phyloP scores from a whole-genome alignment of 2,113 vertebrate genomes.

The Phyllopteryx taeniolatus region DNA sequence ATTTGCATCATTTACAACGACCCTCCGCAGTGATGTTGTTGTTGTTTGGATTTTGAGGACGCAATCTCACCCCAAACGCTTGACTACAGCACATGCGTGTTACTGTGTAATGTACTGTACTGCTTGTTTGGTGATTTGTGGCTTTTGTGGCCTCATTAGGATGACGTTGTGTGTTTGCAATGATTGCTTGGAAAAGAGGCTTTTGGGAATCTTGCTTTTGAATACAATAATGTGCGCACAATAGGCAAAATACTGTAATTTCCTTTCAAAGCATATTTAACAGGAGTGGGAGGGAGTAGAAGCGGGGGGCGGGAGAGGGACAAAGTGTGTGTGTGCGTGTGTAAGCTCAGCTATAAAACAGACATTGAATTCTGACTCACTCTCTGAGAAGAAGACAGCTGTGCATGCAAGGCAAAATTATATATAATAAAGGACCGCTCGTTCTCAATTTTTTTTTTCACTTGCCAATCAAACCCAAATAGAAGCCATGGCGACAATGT shows the following conservation, averaged over 20 bases:
- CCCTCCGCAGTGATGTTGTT: not conserved
- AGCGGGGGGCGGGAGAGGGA: constrained; percentile 11
- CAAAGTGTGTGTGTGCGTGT: not conserved
- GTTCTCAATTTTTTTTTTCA: constrained; percentile 8
- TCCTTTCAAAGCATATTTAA: not conserved
- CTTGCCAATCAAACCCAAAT: constrained; percentile 15
- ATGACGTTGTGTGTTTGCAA: not conserved
- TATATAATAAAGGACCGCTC: constrained; percentile 11
- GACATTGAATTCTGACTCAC: constrained; percentile 45
- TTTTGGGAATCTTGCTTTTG: not conserved
- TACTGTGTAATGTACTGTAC: not conserved
- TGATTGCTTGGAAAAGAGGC: not conserved
- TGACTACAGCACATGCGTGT: constrained; percentile 31
- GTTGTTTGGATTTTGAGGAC: constrained; percentile 37
- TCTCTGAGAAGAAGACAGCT: constrained; percentile 45
- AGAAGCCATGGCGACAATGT: constrained; percentile 67
- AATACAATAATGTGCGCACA: not conserved
- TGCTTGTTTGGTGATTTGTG: not conserved
- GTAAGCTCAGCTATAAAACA: constrained; percentile 50
- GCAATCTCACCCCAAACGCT: constrained; percentile 1
- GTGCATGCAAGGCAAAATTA: constrained; percentile 26
- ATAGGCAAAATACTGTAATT: not conserved
- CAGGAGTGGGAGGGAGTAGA: constrained; percentile 18
- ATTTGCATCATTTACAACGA: constrained; percentile 3
- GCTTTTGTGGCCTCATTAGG: not conserved